Evolutionary conservation across 2,113 vertebrate species (phyloP).

Genomic region (Monarcha castaneiventris): DNA sequence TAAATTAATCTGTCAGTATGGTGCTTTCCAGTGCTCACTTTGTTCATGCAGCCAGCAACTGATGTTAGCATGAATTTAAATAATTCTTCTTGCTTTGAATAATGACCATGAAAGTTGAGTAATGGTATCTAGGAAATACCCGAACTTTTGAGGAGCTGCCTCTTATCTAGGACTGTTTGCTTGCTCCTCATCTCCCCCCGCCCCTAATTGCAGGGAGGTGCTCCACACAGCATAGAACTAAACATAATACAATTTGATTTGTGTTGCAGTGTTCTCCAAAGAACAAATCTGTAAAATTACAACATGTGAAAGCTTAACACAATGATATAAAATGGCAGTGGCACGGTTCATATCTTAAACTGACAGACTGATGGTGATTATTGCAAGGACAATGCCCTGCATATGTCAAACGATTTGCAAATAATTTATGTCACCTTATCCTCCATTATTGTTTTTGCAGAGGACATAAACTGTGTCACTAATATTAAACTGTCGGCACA

Average conservation of each 20-base stretch:
- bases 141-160: conserved; percentile 14
- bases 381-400: conserved; percentile 94
- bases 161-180: neutral
- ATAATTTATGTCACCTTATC: conserved; percentile 98
- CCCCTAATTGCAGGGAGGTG: conserved; percentile 54
- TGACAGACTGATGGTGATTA: conserved; percentile 95
- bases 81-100: conserved; percentile 50
- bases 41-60: conserved; percentile 31
- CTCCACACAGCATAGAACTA: conserved; percentile 53
- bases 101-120: conserved; percentile 40
- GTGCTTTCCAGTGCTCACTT: conserved; percentile 30
- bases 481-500: conserved; percentile 88
- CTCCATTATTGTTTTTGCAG: conserved; percentile 90
- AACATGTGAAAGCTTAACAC: conserved; percentile 80
- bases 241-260: conserved; percentile 76
- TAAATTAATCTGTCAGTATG: conserved; percentile 52
- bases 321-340: conserved; percentile 87
- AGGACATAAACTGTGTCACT: conserved; percentile 92
- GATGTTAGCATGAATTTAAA: conserved; percentile 59
- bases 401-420: conserved; percentile 96
- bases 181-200: neutral
- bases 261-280: conserved; percentile 60
- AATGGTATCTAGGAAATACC: conserved; percentile 19
- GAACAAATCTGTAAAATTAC: conserved; percentile 78
- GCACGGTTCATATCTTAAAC: conserved; percentile 87